Evolutionary conservation across 1,140 invertebrate species (phyloP).

Genomic region (Aphelenchoides besseyi): DNA sequence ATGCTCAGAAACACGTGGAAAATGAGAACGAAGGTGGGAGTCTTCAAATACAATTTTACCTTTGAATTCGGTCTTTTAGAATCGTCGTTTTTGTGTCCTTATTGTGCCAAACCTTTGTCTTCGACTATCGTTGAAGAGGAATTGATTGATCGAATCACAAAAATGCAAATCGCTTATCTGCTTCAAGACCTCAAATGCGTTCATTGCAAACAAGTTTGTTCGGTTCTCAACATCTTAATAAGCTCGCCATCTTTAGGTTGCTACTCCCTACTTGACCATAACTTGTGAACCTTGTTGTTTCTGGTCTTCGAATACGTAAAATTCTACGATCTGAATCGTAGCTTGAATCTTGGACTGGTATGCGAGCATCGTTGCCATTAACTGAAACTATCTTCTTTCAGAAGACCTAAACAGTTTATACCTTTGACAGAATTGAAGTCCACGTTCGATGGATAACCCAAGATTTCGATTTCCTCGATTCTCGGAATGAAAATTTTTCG

Average conservation of each 20-base stretch:
- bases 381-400: no score
- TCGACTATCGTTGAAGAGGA: conserved; percentile 79
- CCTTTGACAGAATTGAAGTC: neutral
- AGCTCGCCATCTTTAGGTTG: conserved; percentile 8
- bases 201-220: conserved; percentile 71
- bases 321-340: conserved; percentile 1
- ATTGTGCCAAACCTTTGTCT: conserved; percentile 75
- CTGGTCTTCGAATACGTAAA: conserved; percentile 4
- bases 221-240: no score
- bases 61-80: conserved; percentile 32
- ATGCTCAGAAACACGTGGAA: neutral
- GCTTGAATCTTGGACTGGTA: neutral
- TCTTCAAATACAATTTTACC: neutral
- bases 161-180: conserved; percentile 84
- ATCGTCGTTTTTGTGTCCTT: conserved; percentile 78
- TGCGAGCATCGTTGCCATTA: conserved; percentile 2
- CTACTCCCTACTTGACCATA: neutral
- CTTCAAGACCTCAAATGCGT: conserved; percentile 87
- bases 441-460: conserved; percentile 12
- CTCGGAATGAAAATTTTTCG: neutral
- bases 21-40: neutral
- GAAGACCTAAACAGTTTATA: no score
- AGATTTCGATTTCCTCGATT: conserved; percentile 25
- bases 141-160: conserved; percentile 74
- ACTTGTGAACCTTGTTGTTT: neutral